Evolutionary conservation across 2,797 vertebrate species (phyloP).

Genomic region (Phylloscopus collybita): DNA sequence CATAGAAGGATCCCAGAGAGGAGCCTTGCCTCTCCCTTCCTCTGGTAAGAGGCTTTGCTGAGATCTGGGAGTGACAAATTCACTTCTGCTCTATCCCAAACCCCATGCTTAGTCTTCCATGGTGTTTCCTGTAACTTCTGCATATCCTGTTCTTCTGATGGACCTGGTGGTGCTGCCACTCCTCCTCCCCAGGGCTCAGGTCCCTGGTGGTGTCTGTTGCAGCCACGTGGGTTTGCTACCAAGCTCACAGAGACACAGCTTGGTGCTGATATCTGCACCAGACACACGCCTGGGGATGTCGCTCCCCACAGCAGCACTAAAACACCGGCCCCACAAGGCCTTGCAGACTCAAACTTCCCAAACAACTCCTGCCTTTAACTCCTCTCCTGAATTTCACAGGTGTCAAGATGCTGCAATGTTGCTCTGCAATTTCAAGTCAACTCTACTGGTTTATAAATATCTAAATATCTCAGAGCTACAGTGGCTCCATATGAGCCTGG

Average conservation of each 20-base stretch:
- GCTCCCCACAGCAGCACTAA: background rate
- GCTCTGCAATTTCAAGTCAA: background rate
- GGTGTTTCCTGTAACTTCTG: background rate
- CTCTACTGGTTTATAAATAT: background rate
- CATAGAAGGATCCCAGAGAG: background rate
- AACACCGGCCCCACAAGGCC: background rate
- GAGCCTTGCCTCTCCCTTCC: background rate
- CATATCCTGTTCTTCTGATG: background rate
- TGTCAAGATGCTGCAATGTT: background rate
- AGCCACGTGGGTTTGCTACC: background rate
- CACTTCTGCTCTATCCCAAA: background rate
- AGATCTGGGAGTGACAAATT: background rate
- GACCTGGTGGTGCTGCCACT: accelerated
- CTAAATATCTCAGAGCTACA: background rate
- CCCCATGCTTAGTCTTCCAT: accelerated
- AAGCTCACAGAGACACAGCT: background rate
- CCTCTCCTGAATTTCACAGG: background rate
- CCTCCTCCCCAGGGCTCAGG: background rate
- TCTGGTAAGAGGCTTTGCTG: background rate
- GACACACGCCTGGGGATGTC: background rate
- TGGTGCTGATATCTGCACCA: background rate
- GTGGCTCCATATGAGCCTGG: background rate
- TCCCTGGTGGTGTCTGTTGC: background rate
- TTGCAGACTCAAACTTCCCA: background rate
- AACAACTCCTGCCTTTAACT: background rate